phyloP scores from a whole-genome alignment of 2,888 invertebrate genomes.

The Yponomeuta evonymella region DNA sequence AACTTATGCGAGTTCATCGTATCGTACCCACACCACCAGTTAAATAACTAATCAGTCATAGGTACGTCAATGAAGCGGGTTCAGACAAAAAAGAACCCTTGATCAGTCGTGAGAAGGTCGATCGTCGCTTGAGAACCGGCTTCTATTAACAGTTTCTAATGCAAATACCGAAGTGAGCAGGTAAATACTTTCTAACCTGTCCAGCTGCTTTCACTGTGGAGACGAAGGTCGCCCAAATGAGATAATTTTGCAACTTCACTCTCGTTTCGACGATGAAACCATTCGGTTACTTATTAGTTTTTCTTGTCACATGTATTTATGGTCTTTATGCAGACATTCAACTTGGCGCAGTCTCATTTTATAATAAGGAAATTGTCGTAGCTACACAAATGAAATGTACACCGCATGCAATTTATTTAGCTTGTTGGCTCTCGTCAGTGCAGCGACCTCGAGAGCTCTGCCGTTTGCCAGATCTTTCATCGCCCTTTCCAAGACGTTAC shows the following conservation, averaged over 20 bases:
- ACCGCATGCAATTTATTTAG: slow-evolving; percentile 1
- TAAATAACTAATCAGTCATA: neutral
- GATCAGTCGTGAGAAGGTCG: neutral
- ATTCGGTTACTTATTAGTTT: neutral
- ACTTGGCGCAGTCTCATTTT: neutral
- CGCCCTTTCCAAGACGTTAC: neutral
- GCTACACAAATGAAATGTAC: neutral
- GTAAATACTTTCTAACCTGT: slow-evolving; percentile 67
- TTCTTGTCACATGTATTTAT: too few species aligned
- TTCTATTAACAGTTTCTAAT: slow-evolving; percentile 64
- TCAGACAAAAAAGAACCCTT: neutral
- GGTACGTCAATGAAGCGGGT: neutral
- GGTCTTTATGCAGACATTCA: neutral
- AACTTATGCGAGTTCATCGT: neutral
- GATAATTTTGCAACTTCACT: slow-evolving; percentile 12
- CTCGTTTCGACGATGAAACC: neutral
- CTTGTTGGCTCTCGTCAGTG: neutral
- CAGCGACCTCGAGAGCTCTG: neutral
- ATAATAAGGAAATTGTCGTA: neutral
- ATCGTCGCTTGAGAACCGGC: slow-evolving; percentile 55
- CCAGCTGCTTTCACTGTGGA: slow-evolving; percentile 50
- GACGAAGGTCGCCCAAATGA: slow-evolving; percentile 15
- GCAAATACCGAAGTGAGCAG: slow-evolving; percentile 61
- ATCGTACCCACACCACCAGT: neutral
- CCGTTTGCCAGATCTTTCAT: neutral